Base-by-base conservation (phyloP, 2,888 invertebrate genomes). In the Didymodactylos carnosus region DNA sequence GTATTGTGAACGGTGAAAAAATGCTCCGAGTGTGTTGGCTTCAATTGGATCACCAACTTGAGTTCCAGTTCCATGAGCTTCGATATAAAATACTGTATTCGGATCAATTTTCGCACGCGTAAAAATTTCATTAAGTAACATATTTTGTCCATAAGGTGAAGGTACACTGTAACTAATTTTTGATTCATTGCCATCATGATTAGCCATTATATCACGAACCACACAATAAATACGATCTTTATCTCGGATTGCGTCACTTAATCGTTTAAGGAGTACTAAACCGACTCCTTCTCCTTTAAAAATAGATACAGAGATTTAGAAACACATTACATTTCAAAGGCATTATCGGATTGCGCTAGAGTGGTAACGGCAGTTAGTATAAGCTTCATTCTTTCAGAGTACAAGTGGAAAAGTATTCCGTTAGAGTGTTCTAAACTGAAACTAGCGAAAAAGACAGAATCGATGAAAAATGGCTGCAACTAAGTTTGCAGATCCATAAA, bases 1-100 rank as follows among this genome's bases (percentile, higher is more conserved):
- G 8, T 23, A 4, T n/a, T 72, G 39, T 8, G 69, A 41, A 14
- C 51, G 46, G 13, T 72, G 41, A 41, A 71, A 71, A 7, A 71
- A n/a, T 23, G 72, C 72, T 0, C 78, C 78, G 11, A 78, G 73
- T 5, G 76, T 39, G 69, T 77, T 77, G 2, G 72, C 76, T 76
- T 79, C 79, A n/a, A 78, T 75, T 4, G 79, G 77, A 76, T 79
- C 79, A 13, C 79, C 79, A 8, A 76, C 76, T 11, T 73, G 76
- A 4, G 79, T 79, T 25, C 79, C 79, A 25, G 79, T 79, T 11
- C 79, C 78, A 76, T 78, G 78, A 29, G 78, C 78, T 75, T 78
- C 79, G 14, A 78, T 78, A 70, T 77, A 77, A 40, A 77, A 73
- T 13, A 79, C 62, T 1, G 19, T 51, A 39, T 73, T 19, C 39